Percentiles rank a stretch among this genome's conserved stretches.
These are phyloP conservation scores for Phycodurus eques DNA, from an alignment of 2,113 vertebrate species.

Conservation along the genomic window DNA sequence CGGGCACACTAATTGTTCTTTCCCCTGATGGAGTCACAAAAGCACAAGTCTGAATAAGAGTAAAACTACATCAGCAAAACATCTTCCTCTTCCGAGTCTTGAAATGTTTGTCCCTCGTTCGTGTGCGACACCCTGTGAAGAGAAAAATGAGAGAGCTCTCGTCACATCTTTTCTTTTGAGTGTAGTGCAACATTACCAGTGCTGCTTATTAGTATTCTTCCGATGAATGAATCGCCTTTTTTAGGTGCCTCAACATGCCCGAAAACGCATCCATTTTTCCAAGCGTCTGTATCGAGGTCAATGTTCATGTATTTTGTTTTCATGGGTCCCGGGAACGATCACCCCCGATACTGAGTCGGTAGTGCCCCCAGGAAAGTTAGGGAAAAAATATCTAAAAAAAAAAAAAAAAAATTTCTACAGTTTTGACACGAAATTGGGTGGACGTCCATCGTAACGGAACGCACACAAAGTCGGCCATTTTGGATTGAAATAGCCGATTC, in stretches of 20 bases:
- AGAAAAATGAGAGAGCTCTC: constrained; percentile 48
- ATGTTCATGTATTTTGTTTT: neutral
- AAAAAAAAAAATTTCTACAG: too few species aligned
- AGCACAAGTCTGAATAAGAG: neutral
- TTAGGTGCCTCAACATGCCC: too few species aligned
- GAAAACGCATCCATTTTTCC: too few species aligned
- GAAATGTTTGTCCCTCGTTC: constrained; percentile 50
- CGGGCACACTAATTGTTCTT: constrained; percentile 7
- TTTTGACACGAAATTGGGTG: neutral
- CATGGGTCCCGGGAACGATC: too few species aligned
- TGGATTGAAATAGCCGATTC: neutral
- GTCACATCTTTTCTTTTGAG: constrained; percentile 34
- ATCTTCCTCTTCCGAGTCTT: constrained; percentile 38
- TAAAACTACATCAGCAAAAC: constrained; percentile 15
- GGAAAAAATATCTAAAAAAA: too few species aligned
- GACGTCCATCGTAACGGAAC: neutral
- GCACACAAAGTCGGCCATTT: neutral
- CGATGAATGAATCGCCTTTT: too few species aligned
- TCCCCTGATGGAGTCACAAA: neutral
- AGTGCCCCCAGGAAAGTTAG: too few species aligned
- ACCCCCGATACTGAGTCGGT: too few species aligned
- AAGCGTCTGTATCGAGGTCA: neutral
- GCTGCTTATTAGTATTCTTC: too few species aligned
- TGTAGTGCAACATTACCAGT: neutral
- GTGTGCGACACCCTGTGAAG: constrained; percentile 57